Conservation (phyloP, 2,113 vertebrate genomes). For the Lota lota region DNA sequence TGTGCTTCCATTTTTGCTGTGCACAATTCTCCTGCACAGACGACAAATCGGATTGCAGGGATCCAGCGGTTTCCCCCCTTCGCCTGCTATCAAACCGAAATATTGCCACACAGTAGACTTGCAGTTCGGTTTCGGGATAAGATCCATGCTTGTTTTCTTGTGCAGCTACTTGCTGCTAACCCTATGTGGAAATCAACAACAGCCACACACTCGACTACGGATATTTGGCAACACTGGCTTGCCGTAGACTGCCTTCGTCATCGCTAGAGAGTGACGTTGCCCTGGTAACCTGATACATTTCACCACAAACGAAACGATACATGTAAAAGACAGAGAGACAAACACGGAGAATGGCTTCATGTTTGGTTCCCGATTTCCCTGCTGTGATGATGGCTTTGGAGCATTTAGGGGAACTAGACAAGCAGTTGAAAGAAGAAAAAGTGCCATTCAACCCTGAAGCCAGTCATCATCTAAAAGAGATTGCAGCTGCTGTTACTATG, state of each 20-base stretch:
- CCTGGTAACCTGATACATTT: constrained; percentile 19
- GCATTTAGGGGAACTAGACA: constrained; percentile 70
- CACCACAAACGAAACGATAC: neutral
- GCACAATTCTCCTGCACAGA: constrained; percentile 59
- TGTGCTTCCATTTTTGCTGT: constrained; percentile 59
- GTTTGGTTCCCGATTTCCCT: constrained; percentile 55
- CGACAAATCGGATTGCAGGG: constrained; percentile 51
- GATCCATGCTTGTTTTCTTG: constrained; percentile 42
- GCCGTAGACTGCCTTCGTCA: constrained; percentile 27
- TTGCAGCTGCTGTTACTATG: constrained; percentile 69
- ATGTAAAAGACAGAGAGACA: neutral
- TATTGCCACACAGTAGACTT: constrained; percentile 61
- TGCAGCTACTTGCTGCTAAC: neutral
- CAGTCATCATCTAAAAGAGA: constrained; percentile 65
- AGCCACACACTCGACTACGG: neutral
- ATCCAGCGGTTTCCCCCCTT: constrained; percentile 50
- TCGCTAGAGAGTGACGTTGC: constrained; percentile 21
- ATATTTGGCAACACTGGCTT: constrained; percentile 11
- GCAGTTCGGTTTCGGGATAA: constrained; percentile 52
- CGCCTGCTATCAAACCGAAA: constrained; percentile 60
- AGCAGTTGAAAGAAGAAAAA: constrained; percentile 67
- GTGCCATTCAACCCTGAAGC: constrained; percentile 68
- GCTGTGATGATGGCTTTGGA: constrained; percentile 61
- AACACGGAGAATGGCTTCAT: constrained; percentile 49
- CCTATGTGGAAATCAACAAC: neutral